These are phyloP conservation scores for Ophioninae sp. DNA, from an alignment of 2,888 invertebrate genomes.

Conservation along the genomic window DNA sequence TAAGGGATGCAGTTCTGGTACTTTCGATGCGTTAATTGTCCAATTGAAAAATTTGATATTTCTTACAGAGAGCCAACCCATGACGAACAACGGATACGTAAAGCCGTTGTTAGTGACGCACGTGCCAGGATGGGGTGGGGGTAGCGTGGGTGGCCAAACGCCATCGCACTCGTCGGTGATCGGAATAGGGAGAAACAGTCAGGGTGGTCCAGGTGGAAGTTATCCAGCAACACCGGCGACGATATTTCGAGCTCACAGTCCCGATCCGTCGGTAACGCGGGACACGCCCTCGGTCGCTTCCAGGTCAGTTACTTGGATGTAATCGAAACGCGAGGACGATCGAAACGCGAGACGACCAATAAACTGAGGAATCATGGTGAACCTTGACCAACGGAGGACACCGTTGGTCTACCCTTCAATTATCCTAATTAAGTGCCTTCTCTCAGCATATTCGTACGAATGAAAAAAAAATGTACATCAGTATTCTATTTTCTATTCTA, in stretches of 20 bases:
- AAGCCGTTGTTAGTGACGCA: constrained; percentile 92
- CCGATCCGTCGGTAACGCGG: constrained; percentile 85
- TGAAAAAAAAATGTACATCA: constrained; percentile 72
- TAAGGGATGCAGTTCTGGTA: background rate
- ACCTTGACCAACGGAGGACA: background rate
- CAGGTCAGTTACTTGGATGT: constrained; percentile 84
- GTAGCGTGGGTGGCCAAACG: constrained; percentile 78
- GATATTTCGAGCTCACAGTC: constrained; percentile 86
- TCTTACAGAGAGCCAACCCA: constrained; percentile 82
- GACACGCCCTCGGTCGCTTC: constrained; percentile 90
- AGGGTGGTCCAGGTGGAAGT: constrained; percentile 80
- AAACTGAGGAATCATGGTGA: background rate
- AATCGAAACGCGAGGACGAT: constrained; percentile 57
- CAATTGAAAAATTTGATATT: background rate
- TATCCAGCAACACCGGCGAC: constrained; percentile 85
- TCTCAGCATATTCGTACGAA: constrained; percentile 61
- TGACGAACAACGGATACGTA: constrained; percentile 91
- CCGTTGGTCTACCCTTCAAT: background rate
- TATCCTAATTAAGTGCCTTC: constrained; percentile 5
- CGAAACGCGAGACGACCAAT: constrained; percentile 33
- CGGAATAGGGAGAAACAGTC: constrained; percentile 82
- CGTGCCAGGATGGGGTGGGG: constrained; percentile 86
- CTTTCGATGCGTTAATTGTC: background rate
- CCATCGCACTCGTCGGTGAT: constrained; percentile 77
- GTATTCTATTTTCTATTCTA: constrained; percentile 72